Evolutionary conservation across 2,797 vertebrate species (phyloP).

Genomic region (Acrossocheilus wenchowensis): DNA sequence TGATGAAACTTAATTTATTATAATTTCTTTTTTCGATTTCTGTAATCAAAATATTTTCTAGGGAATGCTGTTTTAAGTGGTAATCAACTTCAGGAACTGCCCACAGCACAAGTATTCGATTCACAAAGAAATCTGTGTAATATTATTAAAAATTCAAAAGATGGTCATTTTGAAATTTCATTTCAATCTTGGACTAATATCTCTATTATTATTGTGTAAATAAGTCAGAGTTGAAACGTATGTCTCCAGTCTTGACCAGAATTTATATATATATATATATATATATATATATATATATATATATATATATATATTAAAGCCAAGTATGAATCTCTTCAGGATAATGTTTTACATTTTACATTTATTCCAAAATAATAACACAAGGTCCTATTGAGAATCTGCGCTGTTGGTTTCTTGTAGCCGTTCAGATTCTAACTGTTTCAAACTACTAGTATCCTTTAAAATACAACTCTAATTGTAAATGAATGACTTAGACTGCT

Average conservation of each 20-base stretch:
- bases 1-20: no score
- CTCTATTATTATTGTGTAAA: not conserved
- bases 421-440: not conserved
- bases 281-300: no score
- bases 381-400: not conserved
- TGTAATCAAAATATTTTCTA: not conserved
- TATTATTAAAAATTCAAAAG: not conserved
- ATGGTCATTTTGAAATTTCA: not conserved
- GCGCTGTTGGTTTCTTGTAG: not conserved
- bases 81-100: not conserved
- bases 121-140: not conserved
- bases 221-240: not conserved
- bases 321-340: no score
- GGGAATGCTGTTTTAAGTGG: not conserved
- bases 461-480: not conserved
- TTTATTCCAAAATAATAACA: no score
- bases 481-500: not conserved
- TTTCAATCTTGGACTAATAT: not conserved
- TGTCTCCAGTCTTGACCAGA: not conserved
- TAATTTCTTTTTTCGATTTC: no score
- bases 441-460: not conserved
- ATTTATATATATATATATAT: no score
- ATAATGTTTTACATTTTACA: no score
- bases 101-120: not conserved
- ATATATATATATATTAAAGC: no score